Conservation (phyloP, 2,797 vertebrate species). For the Poecilia wingei region DNA sequence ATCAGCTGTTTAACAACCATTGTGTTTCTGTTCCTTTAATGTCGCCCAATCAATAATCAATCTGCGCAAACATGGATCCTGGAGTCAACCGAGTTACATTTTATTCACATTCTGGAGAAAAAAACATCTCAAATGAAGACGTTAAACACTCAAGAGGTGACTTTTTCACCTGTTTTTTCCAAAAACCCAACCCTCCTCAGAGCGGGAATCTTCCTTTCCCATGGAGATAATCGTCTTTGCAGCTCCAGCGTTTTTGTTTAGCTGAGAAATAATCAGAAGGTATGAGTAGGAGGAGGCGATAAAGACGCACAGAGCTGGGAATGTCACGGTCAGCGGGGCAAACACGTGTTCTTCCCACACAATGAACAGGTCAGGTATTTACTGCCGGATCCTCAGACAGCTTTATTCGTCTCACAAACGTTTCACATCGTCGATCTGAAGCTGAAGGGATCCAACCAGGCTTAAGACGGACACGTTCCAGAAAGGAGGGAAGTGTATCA, state of each 20-base stretch:
- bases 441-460: not conserved
- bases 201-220: slow-evolving; percentile 39
- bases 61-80: slow-evolving; percentile 17
- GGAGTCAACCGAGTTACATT: not conserved
- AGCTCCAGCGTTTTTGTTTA: slow-evolving; percentile 33
- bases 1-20: slow-evolving; percentile 29
- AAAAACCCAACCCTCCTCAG: not conserved
- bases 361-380: slow-evolving; percentile 45
- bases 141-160: not conserved
- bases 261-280: slow-evolving; percentile 28
- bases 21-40: slow-evolving; percentile 27
- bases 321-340: slow-evolving; percentile 41
- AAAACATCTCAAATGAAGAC: not conserved
- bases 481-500: not conserved
- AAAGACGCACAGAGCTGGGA: slow-evolving; percentile 20
- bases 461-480: not conserved
- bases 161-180: slow-evolving; percentile 38
- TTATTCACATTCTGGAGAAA: slow-evolving; percentile 3
- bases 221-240: slow-evolving; percentile 40
- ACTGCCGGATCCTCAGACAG: slow-evolving; percentile 32
- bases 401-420: slow-evolving; percentile 32
- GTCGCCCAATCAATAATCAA: slow-evolving; percentile 37
- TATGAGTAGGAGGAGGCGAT: slow-evolving; percentile 38
- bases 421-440: too few relatives aligned
- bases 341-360: slow-evolving; percentile 19